Evolutionary conservation across 2,113 vertebrate species (phyloP).

Genomic region (Dromas ardeola): DNA sequence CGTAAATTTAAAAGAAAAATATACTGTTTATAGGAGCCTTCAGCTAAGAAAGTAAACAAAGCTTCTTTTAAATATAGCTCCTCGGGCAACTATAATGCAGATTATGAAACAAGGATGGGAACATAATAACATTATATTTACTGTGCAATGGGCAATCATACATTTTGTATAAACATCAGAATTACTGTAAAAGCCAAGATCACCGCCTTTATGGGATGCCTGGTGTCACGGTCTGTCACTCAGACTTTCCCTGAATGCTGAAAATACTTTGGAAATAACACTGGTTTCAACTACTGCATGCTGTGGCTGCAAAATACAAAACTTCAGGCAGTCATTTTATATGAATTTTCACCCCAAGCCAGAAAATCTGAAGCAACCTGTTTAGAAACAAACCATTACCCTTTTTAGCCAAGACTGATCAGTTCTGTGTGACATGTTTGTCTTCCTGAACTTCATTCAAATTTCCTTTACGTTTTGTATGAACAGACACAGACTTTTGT

Average conservation of each 20-base stretch:
- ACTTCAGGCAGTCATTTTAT: neutral
- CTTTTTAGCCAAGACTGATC: neutral
- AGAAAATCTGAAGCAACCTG: neutral
- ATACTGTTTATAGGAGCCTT: neutral
- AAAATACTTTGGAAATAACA: neutral
- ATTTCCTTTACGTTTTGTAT: neutral
- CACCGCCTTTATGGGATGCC: neutral
- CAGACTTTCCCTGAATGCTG: neutral
- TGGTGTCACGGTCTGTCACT: neutral
- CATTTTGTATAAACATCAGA: neutral
- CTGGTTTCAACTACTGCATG: neutral
- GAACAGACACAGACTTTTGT: neutral
- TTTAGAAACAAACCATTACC: neutral
- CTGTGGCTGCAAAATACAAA: neutral
- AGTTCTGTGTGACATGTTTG: neutral
- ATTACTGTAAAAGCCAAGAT: neutral
- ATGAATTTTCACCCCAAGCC: neutral
- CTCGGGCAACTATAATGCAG: neutral
- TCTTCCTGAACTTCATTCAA: neutral
- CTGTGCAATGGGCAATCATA: neutral
- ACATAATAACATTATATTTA: neutral
- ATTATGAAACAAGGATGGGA: neutral
- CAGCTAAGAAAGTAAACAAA: conserved; percentile 10
- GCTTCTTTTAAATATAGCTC: neutral
- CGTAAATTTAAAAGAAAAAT: neutral